These are phyloP conservation scores for Sebastes minor DNA, from an alignment of 2,797 vertebrate species.

Conservation along the genomic window DNA sequence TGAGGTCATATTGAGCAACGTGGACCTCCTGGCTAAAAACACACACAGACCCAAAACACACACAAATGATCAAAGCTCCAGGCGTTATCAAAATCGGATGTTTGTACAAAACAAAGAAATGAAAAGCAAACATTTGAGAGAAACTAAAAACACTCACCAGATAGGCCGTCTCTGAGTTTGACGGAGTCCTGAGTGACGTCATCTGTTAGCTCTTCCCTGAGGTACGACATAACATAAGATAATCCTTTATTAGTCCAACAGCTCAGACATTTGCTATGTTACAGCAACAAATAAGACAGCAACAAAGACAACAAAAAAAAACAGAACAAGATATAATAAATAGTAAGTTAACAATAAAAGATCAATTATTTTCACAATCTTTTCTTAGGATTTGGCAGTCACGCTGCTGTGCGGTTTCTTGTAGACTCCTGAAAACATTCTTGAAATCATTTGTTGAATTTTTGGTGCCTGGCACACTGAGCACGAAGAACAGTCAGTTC, in stretches of 20 bases:
- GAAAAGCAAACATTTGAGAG: not conserved
- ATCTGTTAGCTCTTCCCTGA: constrained; percentile 69
- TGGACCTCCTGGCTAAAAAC: constrained; percentile 77
- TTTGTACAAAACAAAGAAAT: not conserved
- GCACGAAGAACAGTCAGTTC: not conserved
- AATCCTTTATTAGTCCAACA: not conserved
- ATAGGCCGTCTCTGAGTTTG: constrained; percentile 68
- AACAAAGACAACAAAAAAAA: too few relatives aligned
- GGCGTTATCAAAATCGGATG: not conserved
- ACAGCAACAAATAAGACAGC: not conserved
- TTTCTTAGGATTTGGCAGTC: not conserved
- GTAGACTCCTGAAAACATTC: not conserved
- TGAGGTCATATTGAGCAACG: constrained; percentile 81
- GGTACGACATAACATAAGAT: not conserved
- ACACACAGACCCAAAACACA: not conserved
- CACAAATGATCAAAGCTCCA: not conserved
- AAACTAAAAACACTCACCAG: constrained; percentile 70
- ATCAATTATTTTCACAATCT: not conserved
- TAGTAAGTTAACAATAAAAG: not conserved
- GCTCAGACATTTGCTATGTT: not conserved
- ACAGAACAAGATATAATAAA: not conserved
- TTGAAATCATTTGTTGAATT: not conserved
- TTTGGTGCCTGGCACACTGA: not conserved
- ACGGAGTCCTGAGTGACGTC: constrained; percentile 71
- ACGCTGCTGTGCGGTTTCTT: not conserved